Base-by-base conservation (phyloP, 53 echinoderm and acorn worm species). In the Temnopleurus reevesii region DNA sequence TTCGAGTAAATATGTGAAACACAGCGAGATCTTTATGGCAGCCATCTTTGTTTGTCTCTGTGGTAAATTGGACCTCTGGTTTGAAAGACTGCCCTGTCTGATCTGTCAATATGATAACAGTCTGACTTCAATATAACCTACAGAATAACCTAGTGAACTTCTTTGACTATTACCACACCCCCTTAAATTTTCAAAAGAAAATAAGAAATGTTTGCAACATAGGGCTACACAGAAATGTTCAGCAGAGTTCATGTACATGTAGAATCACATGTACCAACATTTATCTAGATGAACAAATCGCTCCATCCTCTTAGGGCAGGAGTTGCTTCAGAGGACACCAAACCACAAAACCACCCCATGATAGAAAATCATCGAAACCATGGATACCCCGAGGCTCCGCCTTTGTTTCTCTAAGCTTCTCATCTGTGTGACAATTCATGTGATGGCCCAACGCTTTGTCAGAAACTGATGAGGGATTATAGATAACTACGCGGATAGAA, bases 321-420 rank as follows among this genome's bases (percentile, higher is more conserved):
- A n/a, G n/a, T n/a, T n/a, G n/a, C n/a, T n/a, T n/a, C n/a, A n/a
- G n/a, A n/a, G 3, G 60, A 60, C 30, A 60, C 31, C 10, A 12
- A 60, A 36, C 65, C 65, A 65, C 65, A 65, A 65, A 65, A 65
- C 65, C 65, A 65, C 65, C 19, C 6, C 65, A 65, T 38, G 34
- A 65, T 0, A 65, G 36, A 35, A 28, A 29, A 65, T 65, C n/a
- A 0, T 65, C n/a, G n/a, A n/a, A n/a, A n/a, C n/a, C n/a, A n/a
- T n/a, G n/a, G n/a, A n/a, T n/a, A n/a, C 26, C 1, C n/a, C 34
- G 38, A 12, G 1, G 18, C 10, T 5, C 19, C 27, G 12, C 5
- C 4, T 36, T 2, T 13, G 19, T 18, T 19, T 6, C 4, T 4
- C 65, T 65, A 36, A 65, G 65, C 65, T 65, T 30, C 4, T 65